Evolutionary conservation across 2,888 invertebrate species (phyloP), one percentile per base, ranked within the genome.

Genomic region (Conistra vaccinii): DNA sequence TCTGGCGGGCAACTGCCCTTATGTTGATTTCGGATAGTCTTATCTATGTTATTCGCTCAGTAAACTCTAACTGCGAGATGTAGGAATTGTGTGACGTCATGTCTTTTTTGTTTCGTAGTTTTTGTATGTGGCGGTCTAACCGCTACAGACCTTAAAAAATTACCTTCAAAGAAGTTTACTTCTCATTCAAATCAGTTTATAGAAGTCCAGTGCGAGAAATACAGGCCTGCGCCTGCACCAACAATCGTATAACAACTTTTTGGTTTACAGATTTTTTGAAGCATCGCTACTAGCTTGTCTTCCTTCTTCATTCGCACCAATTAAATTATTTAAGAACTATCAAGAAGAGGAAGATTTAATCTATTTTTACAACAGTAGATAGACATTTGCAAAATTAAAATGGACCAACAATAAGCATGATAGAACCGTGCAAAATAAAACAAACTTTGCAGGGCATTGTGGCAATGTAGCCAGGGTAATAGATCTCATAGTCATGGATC

Each of bases 401-500:
- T 76, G 45, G 51, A 72, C 51, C 39, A 66, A 20, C 5, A 75
- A 85, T 69, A 70, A 70, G 61, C 70, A 39, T n/a, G 71, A 80
- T 80, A 78, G 81, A 81, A 87, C 76, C 77, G 83, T 85, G 88
- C 90, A 89, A 92, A 93, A 92, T 92, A 92, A 92, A 91, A 92
- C 88, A 88, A 88, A 88, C 86, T 81, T 84, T 72, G 87, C 87
- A 60, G 76, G 83, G 80, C 78, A 88, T 85, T 87, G 90, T 89
- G 89, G 90, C 91, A 91, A 91, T 91, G 89, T 92, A 91, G 90
- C 87, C 90, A 83, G 91, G 91, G 94, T 94, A 94, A 95, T 95
- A 94, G 94, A 95, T 95, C 94, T 94, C 92, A 81, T 88, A 89
- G 93, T 90, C 91, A 93, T 94, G 94, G 94, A 95, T 95, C 94